These are phyloP conservation scores for Barbus barbus DNA, from an alignment of 2,113 vertebrate species.

Conservation along the genomic window DNA sequence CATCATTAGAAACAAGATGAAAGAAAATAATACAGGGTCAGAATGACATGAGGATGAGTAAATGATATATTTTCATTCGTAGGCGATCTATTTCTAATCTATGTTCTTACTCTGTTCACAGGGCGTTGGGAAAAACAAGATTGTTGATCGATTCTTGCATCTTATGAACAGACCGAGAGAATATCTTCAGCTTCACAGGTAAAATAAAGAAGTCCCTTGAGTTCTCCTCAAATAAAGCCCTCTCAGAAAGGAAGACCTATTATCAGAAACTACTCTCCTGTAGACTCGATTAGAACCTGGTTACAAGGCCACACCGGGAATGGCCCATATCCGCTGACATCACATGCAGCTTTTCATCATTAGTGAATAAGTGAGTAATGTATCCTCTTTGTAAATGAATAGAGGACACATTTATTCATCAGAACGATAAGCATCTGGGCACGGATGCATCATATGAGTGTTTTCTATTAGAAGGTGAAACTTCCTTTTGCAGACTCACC, in stretches of 20 bases:
- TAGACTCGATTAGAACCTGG: neutral
- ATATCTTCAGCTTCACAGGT: constrained; percentile 97
- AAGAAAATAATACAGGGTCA: neutral
- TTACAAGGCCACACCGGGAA: neutral
- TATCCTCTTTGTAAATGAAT: neutral
- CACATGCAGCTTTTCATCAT: neutral
- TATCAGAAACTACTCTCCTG: neutral
- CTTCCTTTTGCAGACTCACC: constrained; percentile 36
- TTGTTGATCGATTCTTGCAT: constrained; percentile 94
- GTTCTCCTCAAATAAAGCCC: neutral
- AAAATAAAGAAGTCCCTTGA: constrained; percentile 54
- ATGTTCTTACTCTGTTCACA: constrained; percentile 57
- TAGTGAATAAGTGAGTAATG: constrained; percentile 24
- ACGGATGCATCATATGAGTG: constrained; percentile 26
- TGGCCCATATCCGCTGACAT: neutral
- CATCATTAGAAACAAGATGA: neutral
- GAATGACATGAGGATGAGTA: neutral
- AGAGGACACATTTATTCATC: neutral
- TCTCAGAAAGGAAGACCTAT: neutral
- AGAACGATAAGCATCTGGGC: neutral
- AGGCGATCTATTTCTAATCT: neutral
- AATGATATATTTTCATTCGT: neutral
- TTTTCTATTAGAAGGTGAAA: constrained; percentile 40
- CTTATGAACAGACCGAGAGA: constrained; percentile 94
- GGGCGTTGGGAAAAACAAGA: constrained; percentile 98